Conservation (phyloP, 2,888 invertebrate genomes). For the Tipula vernalis region DNA sequence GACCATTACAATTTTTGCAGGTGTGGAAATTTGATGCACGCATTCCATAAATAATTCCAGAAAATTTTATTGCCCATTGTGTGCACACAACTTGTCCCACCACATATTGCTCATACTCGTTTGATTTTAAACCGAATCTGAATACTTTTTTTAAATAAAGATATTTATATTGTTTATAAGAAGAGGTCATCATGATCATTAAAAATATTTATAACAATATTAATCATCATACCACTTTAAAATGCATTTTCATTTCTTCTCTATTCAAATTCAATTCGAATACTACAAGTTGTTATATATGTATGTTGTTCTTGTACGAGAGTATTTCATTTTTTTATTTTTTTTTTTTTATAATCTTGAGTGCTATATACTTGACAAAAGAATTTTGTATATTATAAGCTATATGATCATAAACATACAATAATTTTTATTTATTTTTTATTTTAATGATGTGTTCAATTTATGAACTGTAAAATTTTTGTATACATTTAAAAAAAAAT, state of each 20-base stretch:
- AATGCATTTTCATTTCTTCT: not conserved
- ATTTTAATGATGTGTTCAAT: not conserved
- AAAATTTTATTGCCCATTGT: not conserved
- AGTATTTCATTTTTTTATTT: too few species aligned
- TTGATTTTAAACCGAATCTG: not conserved
- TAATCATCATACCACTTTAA: not conserved
- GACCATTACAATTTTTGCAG: not conserved
- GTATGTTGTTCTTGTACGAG: not conserved
- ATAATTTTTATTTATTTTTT: not conserved
- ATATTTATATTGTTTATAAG: not conserved
- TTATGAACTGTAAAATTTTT: not conserved
- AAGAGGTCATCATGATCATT: slow-evolving; percentile 4
- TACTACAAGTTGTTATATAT: not conserved
- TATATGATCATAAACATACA: not conserved
- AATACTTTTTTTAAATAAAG: not conserved
- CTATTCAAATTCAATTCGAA: not conserved
- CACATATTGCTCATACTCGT: not conserved
- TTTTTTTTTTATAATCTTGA: not conserved
- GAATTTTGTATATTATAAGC: not conserved
- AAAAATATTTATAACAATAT: not conserved
- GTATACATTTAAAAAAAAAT: not conserved
- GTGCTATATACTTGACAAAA: slow-evolving; percentile 4
- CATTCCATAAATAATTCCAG: not conserved
- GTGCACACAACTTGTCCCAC: not conserved
- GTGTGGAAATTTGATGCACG: not conserved